phyloP scores from a whole-genome alignment of 1,140 invertebrate species.

The Aphelenchoides besseyi region DNA sequence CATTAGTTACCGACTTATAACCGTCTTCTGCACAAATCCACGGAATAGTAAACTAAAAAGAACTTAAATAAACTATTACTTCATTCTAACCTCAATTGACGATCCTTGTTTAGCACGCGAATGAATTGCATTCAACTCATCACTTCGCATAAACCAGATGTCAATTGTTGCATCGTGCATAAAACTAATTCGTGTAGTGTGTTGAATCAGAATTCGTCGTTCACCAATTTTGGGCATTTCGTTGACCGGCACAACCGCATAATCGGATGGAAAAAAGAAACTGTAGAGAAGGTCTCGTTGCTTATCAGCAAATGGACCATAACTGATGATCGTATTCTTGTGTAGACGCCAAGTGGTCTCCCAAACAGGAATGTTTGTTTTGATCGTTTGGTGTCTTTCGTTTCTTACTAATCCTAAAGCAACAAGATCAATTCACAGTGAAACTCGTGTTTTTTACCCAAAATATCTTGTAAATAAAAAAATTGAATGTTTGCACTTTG shows the following conservation, averaged over 20 bases:
- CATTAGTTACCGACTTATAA: constrained; percentile 60
- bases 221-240: constrained; percentile 55
- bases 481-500: constrained; percentile 77
- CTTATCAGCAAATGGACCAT: constrained; percentile 94
- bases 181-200: constrained; percentile 48
- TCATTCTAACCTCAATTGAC: constrained; percentile 46
- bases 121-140: constrained; percentile 59
- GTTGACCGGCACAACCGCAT: constrained; percentile 65
- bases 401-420: constrained; percentile 49
- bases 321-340: constrained; percentile 93
- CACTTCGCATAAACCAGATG: constrained; percentile 58
- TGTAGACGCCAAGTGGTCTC: constrained; percentile 66
- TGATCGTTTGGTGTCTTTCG: constrained; percentile 21
- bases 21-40: constrained; percentile 58
- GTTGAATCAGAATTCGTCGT: constrained; percentile 44
- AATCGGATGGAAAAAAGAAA: constrained; percentile 91
- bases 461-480: constrained; percentile 58
- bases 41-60: constrained; percentile 48
- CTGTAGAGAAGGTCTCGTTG: constrained; percentile 90
- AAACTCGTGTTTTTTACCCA: constrained; percentile 38
- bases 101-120: constrained; percentile 52
- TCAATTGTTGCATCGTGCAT: constrained; percentile 56
- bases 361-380: constrained; percentile 50
- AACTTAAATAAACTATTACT: neutral
- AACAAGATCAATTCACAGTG: neutral